Evolutionary conservation across 2,797 vertebrate genomes (phyloP), one percentile per base, ranked within the genome.

Genomic region (Falco biarmicus): DNA sequence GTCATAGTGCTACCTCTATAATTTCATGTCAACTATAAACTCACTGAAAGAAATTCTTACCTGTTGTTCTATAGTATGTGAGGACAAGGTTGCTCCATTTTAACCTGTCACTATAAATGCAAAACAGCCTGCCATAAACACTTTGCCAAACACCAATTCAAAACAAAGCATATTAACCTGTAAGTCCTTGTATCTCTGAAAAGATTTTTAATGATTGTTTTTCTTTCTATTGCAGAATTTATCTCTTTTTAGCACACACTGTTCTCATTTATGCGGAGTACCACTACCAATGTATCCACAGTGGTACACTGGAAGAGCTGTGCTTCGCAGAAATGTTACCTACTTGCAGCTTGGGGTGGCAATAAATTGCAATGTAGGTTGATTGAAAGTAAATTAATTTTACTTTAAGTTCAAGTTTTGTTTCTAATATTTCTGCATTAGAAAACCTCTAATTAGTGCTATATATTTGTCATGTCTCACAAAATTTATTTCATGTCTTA

Each of bases 21-120:
- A 31, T 59, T 83, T 43, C 34, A 15, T 26, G 19, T 22, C 19
- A 43, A 13, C 18, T 31, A 43, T 29, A 88, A 70, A 34, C 9
- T 51, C 25, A 1, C 8, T 63, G 32, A 75, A 26, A 59, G 18
- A 78, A n/a, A 71, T 50, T 91, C 26, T 45, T 34, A n/a, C 4
- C 13, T 4, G 3, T 34, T 5, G 6, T 43, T 19, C 13, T 53
- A 10, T 6, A 54, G 24, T 15, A 56, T 3, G 2, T 0, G n/a
- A 15, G 7, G 7, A 24, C 4, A 70, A 50, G 15, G 21, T 20
- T 39, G 4, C 0, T 76, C 7, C 9, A 5, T 25, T 4, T 18
- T 54, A 57, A 26, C 34, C 29, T 75, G 7, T 16, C 5, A 37
- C 10, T n/a, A 16, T 29, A 45, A 78, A 66, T 31, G 7, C 7